Base-by-base conservation (phyloP, 2,888 invertebrate species). In the Drosophila parthenogenetica region DNA sequence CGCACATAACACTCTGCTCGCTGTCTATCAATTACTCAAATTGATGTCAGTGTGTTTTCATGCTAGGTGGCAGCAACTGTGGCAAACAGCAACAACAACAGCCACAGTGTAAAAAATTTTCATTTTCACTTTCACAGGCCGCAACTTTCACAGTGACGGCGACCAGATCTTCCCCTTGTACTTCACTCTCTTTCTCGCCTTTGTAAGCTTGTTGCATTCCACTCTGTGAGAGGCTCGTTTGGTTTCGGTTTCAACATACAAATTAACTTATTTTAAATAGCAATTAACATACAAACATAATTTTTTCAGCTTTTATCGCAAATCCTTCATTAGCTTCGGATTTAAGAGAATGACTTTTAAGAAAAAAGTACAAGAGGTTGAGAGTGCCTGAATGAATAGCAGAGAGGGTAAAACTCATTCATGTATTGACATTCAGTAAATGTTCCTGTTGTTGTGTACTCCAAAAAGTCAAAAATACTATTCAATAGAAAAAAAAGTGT, bases 11-110 rank as follows among this genome's bases (percentile, higher is more conserved):
- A 29, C 29, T 3, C 42, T 42, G 35, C 22, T 22, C 19, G 19
- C 37, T 67, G 17, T 45, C 62, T 48, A 46, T 35, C 55, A 70
- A 48, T 46, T 57, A 45, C 49, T 22, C 48, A 50, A 79, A 84
- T 82, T 78, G 72, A 76, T 84, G 84, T 88, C 86, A 88, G 81
- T 83, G 70, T 76, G 84, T 85, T 82, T 82, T 57, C 86, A 82
- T 74, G 80, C 65, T 69, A 68, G 58, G 48, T 49, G 45, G 62
- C 55, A 43, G 61, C 70, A 60, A 81, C 29, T 42, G 39, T 50
- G 40, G 42, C 60, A 46, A 35, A 35, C 35, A 5, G 35, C 35
- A 35, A 35, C 35, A 35, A 42, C 59, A 43, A 22, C 19, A 40
- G 14, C 49, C n/a, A 29, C 8, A 29, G 39, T 48, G 25, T 42